Percentiles rank a stretch among this genome's conserved stretches.
These are phyloP conservation scores for Aurelia coerulea DNA, from an alignment of 30 jellyfish, hydroid and myxozoan genomes.

Conservation along the genomic window DNA sequence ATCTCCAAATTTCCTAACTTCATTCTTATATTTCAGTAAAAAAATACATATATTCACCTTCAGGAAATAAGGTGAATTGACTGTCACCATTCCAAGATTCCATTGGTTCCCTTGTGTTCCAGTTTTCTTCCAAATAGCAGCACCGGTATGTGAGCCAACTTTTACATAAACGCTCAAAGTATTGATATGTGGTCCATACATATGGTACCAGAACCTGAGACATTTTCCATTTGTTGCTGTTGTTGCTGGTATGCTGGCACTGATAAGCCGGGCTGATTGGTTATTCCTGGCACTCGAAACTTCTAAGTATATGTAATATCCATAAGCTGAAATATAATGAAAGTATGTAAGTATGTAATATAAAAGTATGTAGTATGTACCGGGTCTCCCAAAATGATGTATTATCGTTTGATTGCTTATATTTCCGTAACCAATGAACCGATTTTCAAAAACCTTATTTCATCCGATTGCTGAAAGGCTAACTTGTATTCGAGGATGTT, in stretches of 20 bases:
- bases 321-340: constrained; percentile 59
- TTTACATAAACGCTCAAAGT: constrained; percentile 71
- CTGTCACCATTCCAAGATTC: constrained; percentile 79
- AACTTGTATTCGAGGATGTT: too few relatives aligned
- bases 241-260: constrained; percentile 84
- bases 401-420: too few relatives aligned
- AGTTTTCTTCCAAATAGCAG: constrained; percentile 83
- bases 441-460: too few relatives aligned
- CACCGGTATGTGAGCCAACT: constrained; percentile 49
- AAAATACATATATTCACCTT: constrained; percentile 35
- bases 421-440: too few relatives aligned
- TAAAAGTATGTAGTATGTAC: too few relatives aligned
- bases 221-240: constrained; percentile 75
- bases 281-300: constrained; percentile 64
- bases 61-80: constrained; percentile 72
- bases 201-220: constrained; percentile 88
- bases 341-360: not conserved
- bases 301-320: constrained; percentile 86
- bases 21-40: too few relatives aligned
- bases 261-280: constrained; percentile 63
- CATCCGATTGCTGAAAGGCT: too few relatives aligned
- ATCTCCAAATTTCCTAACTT: too few relatives aligned
- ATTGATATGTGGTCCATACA: constrained; percentile 93
- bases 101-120: constrained; percentile 92
- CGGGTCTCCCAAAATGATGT: too few relatives aligned